A percentile compares a stretch with the other conserved stretches of the same genome.
Evolutionary conservation across 2,113 vertebrate genomes (phyloP).

Genomic region (Chrysochloris asiatica): DNA sequence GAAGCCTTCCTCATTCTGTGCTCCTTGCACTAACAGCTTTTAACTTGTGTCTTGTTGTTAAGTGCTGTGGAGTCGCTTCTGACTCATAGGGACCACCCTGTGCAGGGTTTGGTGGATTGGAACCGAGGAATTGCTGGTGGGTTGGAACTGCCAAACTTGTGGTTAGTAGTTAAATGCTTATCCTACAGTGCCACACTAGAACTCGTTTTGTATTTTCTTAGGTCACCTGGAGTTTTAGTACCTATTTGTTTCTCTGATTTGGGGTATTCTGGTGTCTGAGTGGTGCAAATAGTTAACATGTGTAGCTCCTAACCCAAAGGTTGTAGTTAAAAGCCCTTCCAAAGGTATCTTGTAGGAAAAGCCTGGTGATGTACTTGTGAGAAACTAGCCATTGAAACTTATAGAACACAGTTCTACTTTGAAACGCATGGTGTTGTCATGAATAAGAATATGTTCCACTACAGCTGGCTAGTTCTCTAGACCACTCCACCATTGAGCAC

Average conservation of each 20-base stretch:
- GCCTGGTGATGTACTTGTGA: not conserved
- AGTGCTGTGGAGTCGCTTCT: too few relatives aligned
- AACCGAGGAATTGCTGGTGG: too few relatives aligned
- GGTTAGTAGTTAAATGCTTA: too few relatives aligned
- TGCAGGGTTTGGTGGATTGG: too few relatives aligned
- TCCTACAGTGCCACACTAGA: too few relatives aligned
- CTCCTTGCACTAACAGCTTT: too few relatives aligned
- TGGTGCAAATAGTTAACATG: not conserved
- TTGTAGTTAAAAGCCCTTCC: not conserved
- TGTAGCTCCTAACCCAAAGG: not conserved
- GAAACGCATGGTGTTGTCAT: not conserved
- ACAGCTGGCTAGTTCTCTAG: not conserved
- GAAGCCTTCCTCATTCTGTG: too few relatives aligned
- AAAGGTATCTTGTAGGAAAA: not conserved
- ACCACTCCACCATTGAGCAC: not conserved
- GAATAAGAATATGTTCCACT: not conserved
- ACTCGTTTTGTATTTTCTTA: not conserved
- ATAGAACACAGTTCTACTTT: not conserved
- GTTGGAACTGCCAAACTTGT: too few relatives aligned
- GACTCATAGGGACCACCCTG: too few relatives aligned
- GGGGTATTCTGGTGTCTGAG: not conserved
- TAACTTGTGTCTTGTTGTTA: too few relatives aligned
- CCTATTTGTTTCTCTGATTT: not conserved
- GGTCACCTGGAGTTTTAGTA: not conserved
- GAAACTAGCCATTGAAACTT: not conserved